Base-by-base conservation (phyloP, 1,140 invertebrate genomes). In the Drosophila chauvacae region DNA sequence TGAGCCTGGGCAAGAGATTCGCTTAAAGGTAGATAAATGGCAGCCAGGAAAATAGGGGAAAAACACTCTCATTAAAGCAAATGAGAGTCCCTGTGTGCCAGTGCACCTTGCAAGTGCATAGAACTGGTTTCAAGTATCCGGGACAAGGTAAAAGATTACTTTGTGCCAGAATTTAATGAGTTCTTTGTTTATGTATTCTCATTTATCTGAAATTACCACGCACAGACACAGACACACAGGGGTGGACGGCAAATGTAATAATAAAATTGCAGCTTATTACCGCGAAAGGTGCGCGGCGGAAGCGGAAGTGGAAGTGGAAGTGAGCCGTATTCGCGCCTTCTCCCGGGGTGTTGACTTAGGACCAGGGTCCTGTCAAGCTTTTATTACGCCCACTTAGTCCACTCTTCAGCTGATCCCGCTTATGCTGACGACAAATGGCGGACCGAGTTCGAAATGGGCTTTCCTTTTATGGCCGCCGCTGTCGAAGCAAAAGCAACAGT, bases 241-340 rank as follows among this genome's bases (percentile, higher is more conserved):
- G 50, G 3, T 10, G 20, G 30, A 41, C 58, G 28, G 26, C 26
- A 79, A 74, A 77, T 78, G 48, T 69, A 81, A 74, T 81, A 81
- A 86, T 78, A 81, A 81, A 81, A 78, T 82, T 79, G 78, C 70
- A 82, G 79, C 79, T 87, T 86, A 82, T 85, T 85, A 78, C 73
- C 77, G 51, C 82, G 63, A 68, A 61, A 65, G 55, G 41, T 63
- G 71, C 30, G 59, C 53, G 70, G 47, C 16, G 20, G 45, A 28
- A 65, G 44, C 23, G 47, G 59, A 68, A 57, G 16, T 7, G 28
- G 6, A 23, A 23, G 26, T n/a, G 72, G 37, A 50, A 64, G 61
- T 84, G 51, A 56, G 68, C 62, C 45, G 63, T 73, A 62, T 55
- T 57, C 65, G 41, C 70, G 60, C 50, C 44, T 26, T 33, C 61